These are phyloP conservation scores for Acrobasis repandana DNA, from an alignment of 2,888 invertebrate genomes.

Conservation along the genomic window DNA sequence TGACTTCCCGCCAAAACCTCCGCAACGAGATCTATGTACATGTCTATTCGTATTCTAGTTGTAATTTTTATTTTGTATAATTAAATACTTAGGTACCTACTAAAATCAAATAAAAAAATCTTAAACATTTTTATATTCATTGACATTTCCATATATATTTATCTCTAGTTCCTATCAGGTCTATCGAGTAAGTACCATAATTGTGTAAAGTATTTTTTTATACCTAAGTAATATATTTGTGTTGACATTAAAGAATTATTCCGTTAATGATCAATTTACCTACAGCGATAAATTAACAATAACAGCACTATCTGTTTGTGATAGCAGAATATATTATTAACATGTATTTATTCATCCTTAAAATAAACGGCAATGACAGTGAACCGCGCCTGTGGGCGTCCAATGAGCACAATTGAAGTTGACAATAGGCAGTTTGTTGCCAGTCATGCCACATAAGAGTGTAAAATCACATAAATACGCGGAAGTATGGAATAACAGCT, in stretches of 20 bases:
- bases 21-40: too few species aligned
- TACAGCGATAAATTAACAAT: neutral
- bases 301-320: neutral
- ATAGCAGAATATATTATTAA: neutral
- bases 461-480: constrained; percentile 22
- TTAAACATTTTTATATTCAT: too few species aligned
- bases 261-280: too few species aligned
- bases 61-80: neutral
- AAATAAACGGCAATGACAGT: constrained; percentile 1
- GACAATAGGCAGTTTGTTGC: constrained; percentile 26
- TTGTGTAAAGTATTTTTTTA: too few species aligned
- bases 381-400: neutral
- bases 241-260: too few species aligned
- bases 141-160: too few species aligned
- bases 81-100: too few species aligned
- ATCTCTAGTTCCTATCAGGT: too few species aligned
- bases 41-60: neutral
- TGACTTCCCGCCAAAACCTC: too few species aligned
- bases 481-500: constrained; percentile 48
- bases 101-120: too few species aligned
- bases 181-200: too few species aligned
- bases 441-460: neutral
- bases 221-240: too few species aligned
- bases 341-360: neutral
- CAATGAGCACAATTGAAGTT: constrained; percentile 10